phyloP scores from a whole-genome alignment of 2,797 vertebrate genomes.

The Meda fulgida region DNA sequence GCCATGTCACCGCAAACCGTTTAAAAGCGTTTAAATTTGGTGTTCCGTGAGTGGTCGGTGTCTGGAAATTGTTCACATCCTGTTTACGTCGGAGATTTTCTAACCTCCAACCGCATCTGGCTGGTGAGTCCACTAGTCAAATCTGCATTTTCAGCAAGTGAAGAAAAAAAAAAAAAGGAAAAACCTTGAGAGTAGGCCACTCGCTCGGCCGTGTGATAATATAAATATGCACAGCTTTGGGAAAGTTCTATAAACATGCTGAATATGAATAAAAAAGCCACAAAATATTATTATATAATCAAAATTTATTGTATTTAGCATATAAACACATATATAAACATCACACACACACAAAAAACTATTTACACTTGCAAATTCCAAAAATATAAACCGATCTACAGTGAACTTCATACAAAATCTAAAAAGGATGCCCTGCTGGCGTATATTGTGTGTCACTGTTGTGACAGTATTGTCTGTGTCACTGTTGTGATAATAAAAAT shows the following conservation, averaged over 20 bases:
- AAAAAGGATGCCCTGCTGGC: slow-evolving; percentile 17
- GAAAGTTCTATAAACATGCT: neutral
- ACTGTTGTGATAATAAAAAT: slow-evolving; percentile 19
- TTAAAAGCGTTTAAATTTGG: slow-evolving; percentile 81
- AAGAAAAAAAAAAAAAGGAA: neutral
- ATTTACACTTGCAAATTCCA: slow-evolving; percentile 57
- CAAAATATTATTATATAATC: slow-evolving; percentile 24
- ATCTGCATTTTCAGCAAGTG: slow-evolving; percentile 50
- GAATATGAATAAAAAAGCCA: slow-evolving; percentile 16
- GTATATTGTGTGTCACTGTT: slow-evolving; percentile 23
- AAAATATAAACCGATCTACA: slow-evolving; percentile 56
- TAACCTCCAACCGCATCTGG: slow-evolving; percentile 75
- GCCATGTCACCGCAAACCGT: slow-evolving; percentile 78
- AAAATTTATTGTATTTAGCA: slow-evolving; percentile 51
- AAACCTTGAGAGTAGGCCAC: slow-evolving; percentile 13
- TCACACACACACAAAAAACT: slow-evolving; percentile 43
- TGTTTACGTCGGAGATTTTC: slow-evolving; percentile 83
- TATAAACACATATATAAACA: slow-evolving; percentile 58
- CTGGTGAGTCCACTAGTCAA: slow-evolving; percentile 64
- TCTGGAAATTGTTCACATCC: slow-evolving; percentile 86
- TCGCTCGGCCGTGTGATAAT: neutral
- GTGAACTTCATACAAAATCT: slow-evolving; percentile 40
- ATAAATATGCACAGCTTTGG: neutral
- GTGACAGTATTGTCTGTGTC: slow-evolving; percentile 5
- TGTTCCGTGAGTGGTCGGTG: slow-evolving; percentile 79